These are phyloP conservation scores for Brachyrhaphis roseni DNA, from an alignment of 2,797 vertebrate species.

Conservation along the genomic window DNA sequence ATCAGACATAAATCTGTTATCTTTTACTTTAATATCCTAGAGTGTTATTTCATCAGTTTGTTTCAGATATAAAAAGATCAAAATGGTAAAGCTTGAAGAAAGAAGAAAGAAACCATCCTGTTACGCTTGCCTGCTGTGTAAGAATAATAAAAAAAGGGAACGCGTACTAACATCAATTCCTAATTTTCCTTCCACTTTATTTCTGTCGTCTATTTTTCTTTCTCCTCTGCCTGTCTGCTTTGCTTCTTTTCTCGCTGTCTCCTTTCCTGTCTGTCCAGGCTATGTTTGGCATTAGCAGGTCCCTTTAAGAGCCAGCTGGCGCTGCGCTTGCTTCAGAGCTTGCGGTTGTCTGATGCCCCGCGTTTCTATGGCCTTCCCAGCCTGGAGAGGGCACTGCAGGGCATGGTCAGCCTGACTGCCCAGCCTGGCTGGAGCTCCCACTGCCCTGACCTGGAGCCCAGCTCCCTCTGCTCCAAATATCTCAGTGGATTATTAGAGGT, in stretches of 20 bases:
- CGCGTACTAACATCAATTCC: conserved; percentile 8
- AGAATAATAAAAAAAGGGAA: conserved; percentile 8
- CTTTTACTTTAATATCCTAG: not conserved
- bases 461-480: conserved; percentile 88
- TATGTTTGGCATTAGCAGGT: conserved; percentile 83
- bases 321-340: conserved; percentile 88
- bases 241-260: conserved; percentile 32
- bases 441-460: conserved; percentile 79
- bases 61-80: not conserved
- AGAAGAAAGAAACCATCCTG: not conserved
- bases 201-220: conserved; percentile 3
- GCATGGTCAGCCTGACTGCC: conserved; percentile 90
- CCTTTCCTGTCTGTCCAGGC: conserved; percentile 74
- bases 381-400: conserved; percentile 89
- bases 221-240: conserved; percentile 35
- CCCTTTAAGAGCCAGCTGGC: conserved; percentile 90
- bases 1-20: not conserved
- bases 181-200: conserved; percentile 4
- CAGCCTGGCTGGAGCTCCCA: conserved; percentile 90
- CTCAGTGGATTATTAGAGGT: conserved; percentile 93
- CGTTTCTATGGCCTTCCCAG: conserved; percentile 96
- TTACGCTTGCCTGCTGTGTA: not conserved
- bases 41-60: not conserved
- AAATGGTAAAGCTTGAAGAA: not conserved
- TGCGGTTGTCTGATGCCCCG: conserved; percentile 90